Evolutionary conservation across 2,113 vertebrate genomes (phyloP), one percentile per base, ranked within the genome.

Genomic region (Lycocorax pyrrhopterus): DNA sequence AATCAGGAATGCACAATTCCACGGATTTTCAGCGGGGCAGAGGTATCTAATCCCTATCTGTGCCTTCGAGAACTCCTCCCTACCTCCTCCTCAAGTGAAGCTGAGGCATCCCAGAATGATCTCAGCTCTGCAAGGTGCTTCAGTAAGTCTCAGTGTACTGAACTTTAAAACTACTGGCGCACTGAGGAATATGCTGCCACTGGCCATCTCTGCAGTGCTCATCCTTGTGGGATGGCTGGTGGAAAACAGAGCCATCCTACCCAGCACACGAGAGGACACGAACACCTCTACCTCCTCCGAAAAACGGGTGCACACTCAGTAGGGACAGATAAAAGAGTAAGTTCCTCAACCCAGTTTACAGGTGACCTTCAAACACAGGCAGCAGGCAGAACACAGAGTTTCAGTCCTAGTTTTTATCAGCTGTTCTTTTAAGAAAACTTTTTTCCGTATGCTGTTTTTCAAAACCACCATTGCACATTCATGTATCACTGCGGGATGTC

Each of bases 381-480:
- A 88, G 72, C 53, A 88, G 16, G 33, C 71, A 89, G 63, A 83
- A 94, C 63, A 89, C 21, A 60, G 19, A 83, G 21, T n/a, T 81
- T 49, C 29, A 44, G 18, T 46, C n/a, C 76, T 56, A 55, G 27
- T 51, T 94, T 86, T 84, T 64, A 80, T 72, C 79, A 87, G 88
- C 32, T 71, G 41, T n/a, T 90, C 58, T 94, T 58, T 84, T 67
- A 86, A 59, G 73, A 56, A 87, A 76, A 47, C 26, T 81, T 64
- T 79, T 84, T 71, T 27, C 58, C 29, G 12, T 17, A 30, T 0
- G 1, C 52, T 86, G 60, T 71, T 93, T 95, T 88, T 87, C 64
- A 73, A 91, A 95, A 87, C 32, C 49, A 79, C 62, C 37, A 66
- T 41, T 92, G 74, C 56, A 84, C 89, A 94, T 92, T 95, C 69